Percentiles rank a stretch among this genome's conserved stretches.
These are phyloP conservation scores for Terrapene triunguis DNA, from an alignment of 2,113 vertebrate genomes.

Conservation along the genomic window DNA sequence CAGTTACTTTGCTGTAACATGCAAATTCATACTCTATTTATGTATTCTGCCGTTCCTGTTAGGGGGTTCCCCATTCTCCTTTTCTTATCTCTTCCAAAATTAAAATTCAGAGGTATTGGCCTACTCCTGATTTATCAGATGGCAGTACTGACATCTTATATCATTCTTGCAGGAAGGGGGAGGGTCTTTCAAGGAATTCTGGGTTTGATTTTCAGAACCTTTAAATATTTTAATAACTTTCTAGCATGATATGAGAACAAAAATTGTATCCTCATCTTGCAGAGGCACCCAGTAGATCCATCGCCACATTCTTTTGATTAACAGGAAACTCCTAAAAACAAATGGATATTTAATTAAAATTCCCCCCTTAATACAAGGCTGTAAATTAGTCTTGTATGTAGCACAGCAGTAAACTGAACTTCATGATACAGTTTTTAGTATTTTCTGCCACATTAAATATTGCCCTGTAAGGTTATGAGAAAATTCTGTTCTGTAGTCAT, in stretches of 20 bases:
- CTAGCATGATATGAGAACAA: not conserved
- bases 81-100: not conserved
- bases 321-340: not conserved
- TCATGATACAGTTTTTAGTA: not conserved
- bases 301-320: not conserved
- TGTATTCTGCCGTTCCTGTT: not conserved
- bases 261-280: not conserved
- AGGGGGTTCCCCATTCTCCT: not conserved
- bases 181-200: not conserved
- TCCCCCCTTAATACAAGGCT: not conserved
- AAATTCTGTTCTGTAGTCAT: not conserved
- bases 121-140: not conserved
- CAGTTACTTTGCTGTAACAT: not conserved
- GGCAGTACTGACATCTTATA: not conserved
- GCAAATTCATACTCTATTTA: not conserved
- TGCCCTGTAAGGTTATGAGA: not conserved
- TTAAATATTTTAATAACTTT: not conserved
- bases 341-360: not conserved
- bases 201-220: slow-evolving; percentile 15
- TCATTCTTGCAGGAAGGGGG: not conserved
- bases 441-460: not conserved
- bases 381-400: not conserved
- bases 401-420: not conserved
- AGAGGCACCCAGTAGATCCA: not conserved
- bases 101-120: not conserved